Conservation (phyloP, 2,888 invertebrate genomes). For the Lacanobia oleracea region DNA sequence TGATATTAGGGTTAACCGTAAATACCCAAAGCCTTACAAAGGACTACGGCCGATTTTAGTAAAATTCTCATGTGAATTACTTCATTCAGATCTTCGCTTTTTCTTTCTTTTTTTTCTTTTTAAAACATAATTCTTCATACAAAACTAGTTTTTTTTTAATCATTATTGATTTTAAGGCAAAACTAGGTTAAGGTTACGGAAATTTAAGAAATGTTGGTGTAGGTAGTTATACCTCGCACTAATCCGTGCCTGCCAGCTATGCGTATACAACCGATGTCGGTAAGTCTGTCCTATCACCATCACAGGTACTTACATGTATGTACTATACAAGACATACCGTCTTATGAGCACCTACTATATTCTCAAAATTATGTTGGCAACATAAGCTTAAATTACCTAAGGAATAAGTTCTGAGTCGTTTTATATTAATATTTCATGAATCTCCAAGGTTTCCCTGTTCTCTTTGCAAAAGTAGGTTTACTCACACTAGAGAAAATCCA, state of each 20-base stretch:
- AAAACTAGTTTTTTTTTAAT: neutral
- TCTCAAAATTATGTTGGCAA: slow-evolving; percentile 71
- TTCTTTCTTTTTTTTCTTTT: too few species aligned
- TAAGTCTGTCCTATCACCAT: neutral
- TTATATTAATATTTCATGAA: slow-evolving; percentile 87
- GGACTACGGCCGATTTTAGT: neutral
- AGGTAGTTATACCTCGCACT: neutral
- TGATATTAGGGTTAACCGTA: neutral
- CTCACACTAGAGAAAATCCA: slow-evolving; percentile 89
- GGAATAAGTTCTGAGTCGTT: slow-evolving; percentile 83
- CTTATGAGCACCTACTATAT: slow-evolving; percentile 46
- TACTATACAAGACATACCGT: slow-evolving; percentile 11
- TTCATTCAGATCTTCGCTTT: neutral
- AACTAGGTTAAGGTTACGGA: too few species aligned
- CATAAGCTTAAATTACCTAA: slow-evolving; percentile 79
- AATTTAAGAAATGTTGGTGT: neutral
- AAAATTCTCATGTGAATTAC: neutral
- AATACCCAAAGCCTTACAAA: neutral
- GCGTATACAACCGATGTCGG: slow-evolving; percentile 2
- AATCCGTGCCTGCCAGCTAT: neutral
- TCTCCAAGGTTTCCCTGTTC: slow-evolving; percentile 89
- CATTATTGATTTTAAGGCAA: too few species aligned
- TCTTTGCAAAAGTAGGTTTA: slow-evolving; percentile 89
- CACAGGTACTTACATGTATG: slow-evolving; percentile 11
- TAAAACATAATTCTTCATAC: neutral